These are phyloP conservation scores for Pristionchus pacificus DNA, from an alignment of 1,140 invertebrate genomes.

Conservation along the genomic window DNA sequence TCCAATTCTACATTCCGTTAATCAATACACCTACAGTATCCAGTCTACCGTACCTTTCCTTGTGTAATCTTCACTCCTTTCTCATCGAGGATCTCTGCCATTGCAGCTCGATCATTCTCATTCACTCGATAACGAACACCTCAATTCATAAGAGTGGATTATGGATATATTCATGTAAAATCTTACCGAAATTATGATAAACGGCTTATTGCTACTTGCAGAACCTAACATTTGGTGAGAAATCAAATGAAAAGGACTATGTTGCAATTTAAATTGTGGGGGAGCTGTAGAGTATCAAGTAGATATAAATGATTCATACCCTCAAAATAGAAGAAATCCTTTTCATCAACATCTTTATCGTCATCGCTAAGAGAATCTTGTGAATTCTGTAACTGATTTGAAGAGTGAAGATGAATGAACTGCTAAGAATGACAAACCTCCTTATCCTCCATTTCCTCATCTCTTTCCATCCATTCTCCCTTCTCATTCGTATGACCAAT, in stretches of 20 bases:
- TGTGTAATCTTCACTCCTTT: background rate
- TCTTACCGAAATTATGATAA: no score
- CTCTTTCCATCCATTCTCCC: slow-evolving; percentile 6
- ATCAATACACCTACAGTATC: no score
- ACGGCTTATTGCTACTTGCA: no score
- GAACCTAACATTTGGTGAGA: no score
- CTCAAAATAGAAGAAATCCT: background rate
- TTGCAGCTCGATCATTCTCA: background rate
- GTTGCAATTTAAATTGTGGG: no score
- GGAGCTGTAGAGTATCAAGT: no score
- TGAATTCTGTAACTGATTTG: background rate
- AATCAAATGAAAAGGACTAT: no score
- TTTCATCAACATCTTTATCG: slow-evolving; percentile 25
- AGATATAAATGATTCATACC: background rate
- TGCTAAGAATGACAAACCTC: background rate
- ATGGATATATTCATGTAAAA: no score
- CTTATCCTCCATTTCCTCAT: background rate
- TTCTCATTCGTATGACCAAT: slow-evolving; percentile 1
- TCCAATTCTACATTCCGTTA: no score
- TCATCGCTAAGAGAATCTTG: slow-evolving; percentile 2
- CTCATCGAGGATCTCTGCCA: background rate
- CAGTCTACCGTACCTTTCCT: slow-evolving; percentile 12
- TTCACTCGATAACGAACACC: background rate
- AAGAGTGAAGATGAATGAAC: background rate
- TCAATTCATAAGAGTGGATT: no score